Evolutionary conservation across 2,797 vertebrate species (phyloP).

Genomic region (Coranthus polyacanthus): DNA sequence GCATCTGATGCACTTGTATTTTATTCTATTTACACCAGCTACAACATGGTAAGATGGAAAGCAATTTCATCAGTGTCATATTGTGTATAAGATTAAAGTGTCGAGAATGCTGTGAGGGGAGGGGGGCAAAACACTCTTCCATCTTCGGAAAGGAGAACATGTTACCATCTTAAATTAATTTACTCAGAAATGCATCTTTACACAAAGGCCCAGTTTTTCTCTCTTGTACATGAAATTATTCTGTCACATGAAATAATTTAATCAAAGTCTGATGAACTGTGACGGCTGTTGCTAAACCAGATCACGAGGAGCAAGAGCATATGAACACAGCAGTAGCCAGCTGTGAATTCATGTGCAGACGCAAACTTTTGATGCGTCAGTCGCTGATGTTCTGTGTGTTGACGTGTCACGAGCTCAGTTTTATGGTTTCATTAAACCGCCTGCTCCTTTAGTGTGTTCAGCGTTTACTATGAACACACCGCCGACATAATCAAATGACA

Average conservation of each 20-base stretch:
- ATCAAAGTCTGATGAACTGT: too few relatives aligned
- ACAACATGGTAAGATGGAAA: slow-evolving; percentile 37
- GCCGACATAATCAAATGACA: too few relatives aligned
- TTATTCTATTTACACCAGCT: slow-evolving; percentile 52
- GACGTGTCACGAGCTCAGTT: too few relatives aligned
- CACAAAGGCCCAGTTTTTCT: slow-evolving; percentile 8
- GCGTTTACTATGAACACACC: too few relatives aligned
- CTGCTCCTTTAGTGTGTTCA: too few relatives aligned
- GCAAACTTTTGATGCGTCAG: too few relatives aligned
- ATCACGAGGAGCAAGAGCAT: too few relatives aligned
- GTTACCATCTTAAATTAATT: slow-evolving; percentile 56
- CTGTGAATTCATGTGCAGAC: too few relatives aligned
- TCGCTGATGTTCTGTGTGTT: too few relatives aligned
- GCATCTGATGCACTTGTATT: slow-evolving; percentile 50
- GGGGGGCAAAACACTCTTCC: slow-evolving; percentile 1
- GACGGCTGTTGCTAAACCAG: too few relatives aligned
- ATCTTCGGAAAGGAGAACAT: slow-evolving; percentile 23
- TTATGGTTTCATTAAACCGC: too few relatives aligned
- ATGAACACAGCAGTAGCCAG: too few relatives aligned
- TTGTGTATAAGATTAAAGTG: slow-evolving; percentile 53
- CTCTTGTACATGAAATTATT: slow-evolving; percentile 50
- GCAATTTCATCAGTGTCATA: slow-evolving; percentile 60
- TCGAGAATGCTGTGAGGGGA: slow-evolving; percentile 3
- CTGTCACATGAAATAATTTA: slow-evolving; percentile 55
- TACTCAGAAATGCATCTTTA: slow-evolving; percentile 21